These are phyloP conservation scores for Leptobrachium leishanense DNA, from an alignment of 2,113 vertebrate species.

Conservation along the genomic window DNA sequence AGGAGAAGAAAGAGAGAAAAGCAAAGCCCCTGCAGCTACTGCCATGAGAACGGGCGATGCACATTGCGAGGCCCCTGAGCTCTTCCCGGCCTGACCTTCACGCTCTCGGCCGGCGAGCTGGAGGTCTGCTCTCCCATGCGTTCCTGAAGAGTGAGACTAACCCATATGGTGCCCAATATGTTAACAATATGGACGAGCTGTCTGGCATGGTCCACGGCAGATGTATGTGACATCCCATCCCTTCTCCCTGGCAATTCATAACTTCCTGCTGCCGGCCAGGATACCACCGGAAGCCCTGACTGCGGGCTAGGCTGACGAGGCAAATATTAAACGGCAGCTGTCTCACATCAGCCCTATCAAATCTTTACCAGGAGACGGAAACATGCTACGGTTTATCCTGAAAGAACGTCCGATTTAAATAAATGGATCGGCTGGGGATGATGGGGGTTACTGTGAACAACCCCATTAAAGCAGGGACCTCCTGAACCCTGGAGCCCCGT, in stretches of 20 bases:
- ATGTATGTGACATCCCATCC: constrained; percentile 63
- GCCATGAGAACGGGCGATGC: constrained; percentile 57
- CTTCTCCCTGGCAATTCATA: constrained; percentile 70
- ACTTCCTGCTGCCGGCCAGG: constrained; percentile 64
- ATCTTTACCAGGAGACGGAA: too few relatives aligned
- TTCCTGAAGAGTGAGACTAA: constrained; percentile 68
- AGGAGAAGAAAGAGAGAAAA: constrained; percentile 23
- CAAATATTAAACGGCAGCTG: background rate
- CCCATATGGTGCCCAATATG: constrained; percentile 70
- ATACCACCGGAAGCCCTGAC: constrained; percentile 25
- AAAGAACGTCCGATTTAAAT: too few relatives aligned
- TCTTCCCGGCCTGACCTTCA: constrained; percentile 63
- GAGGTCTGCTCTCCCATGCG: constrained; percentile 69
- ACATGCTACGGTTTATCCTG: too few relatives aligned
- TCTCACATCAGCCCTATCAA: background rate
- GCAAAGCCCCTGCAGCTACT: constrained; percentile 27
- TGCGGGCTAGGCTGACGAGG: background rate
- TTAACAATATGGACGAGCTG: constrained; percentile 64
- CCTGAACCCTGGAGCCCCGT: too few relatives aligned
- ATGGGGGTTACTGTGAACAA: too few relatives aligned
- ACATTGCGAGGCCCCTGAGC: constrained; percentile 62
- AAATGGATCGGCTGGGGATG: too few relatives aligned
- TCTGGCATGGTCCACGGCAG: constrained; percentile 64
- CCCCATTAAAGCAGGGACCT: too few relatives aligned
- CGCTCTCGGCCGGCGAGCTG: constrained; percentile 64